Percentiles rank a stretch among this genome's conserved stretches.
These are phyloP conservation scores for Ailuropoda melanoleuca DNA, from an alignment of 2,113 vertebrate species.

Conservation along the genomic window DNA sequence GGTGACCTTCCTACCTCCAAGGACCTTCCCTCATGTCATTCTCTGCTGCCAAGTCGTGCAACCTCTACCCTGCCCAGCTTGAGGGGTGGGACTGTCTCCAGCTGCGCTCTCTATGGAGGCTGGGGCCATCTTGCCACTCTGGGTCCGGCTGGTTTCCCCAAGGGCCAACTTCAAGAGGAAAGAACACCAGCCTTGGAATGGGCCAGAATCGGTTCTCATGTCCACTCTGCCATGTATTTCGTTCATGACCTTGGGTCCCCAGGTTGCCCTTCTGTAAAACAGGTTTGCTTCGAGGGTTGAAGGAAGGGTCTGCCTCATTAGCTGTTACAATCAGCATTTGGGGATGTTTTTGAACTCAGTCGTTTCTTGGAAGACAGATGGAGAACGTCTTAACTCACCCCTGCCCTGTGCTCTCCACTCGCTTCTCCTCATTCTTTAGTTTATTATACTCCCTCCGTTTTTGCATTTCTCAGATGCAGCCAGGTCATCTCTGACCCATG, in stretches of 20 bases:
- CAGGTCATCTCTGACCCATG: neutral
- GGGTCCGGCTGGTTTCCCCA: too few species aligned
- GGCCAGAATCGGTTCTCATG: neutral
- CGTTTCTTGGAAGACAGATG: neutral
- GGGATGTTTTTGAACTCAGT: neutral
- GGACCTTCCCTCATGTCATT: neutral
- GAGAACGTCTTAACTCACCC: neutral
- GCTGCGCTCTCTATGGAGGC: neutral
- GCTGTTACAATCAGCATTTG: neutral
- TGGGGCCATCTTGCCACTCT: neutral
- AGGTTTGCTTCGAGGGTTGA: neutral
- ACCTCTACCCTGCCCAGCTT: neutral
- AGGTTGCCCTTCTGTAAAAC: neutral
- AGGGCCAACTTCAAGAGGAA: neutral
- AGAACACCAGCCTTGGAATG: neutral
- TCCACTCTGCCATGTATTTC: neutral
- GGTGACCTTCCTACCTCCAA: neutral
- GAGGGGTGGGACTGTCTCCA: neutral
- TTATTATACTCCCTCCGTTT: neutral
- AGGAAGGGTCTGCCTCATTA: accelerated
- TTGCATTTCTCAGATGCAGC: neutral
- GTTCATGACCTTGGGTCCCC: neutral
- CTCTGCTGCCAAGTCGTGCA: neutral
- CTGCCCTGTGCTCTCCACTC: neutral
- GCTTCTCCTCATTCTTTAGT: neutral